phyloP scores from a whole-genome alignment of 2,888 invertebrate genomes.

The Ptychoptera albimana region DNA sequence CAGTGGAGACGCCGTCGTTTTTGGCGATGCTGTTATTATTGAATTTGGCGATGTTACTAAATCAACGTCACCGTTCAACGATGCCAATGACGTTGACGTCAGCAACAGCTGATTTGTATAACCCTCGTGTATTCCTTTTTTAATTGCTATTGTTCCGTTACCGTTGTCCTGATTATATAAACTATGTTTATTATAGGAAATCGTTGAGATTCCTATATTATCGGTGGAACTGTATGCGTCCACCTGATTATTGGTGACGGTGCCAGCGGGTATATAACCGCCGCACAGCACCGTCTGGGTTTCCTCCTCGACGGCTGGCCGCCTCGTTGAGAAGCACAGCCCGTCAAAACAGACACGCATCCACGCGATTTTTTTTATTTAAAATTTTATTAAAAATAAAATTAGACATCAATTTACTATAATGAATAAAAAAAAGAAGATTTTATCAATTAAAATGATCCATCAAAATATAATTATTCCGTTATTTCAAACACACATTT shows the following conservation, averaged over 20 bases:
- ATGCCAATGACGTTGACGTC: no score
- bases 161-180: conserved; percentile 9
- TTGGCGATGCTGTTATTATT: conserved; percentile 1
- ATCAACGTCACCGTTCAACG: no score
- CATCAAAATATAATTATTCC: no score
- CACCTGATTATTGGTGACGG: not conserved
- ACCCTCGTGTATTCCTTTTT: no score
- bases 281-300: conserved; percentile 20
- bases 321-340: conserved; percentile 80
- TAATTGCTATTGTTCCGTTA: conserved; percentile 5
- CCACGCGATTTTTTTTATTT: conserved; percentile 42
- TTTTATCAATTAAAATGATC: no score
- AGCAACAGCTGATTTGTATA: no score
- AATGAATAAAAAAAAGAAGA: conserved; percentile 15
- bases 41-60: no score
- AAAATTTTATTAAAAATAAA: not conserved
- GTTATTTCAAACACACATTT: no score
- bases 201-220: no score
- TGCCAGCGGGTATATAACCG: conserved; percentile 1
- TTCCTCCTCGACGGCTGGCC: conserved; percentile 66
- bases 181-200: no score
- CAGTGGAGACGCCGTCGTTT: conserved; percentile 12
- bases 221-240: not conserved
- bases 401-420: conserved; percentile 9
- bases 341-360: conserved; percentile 86